phyloP scores from a whole-genome alignment of 1,140 invertebrate genomes.

The Drosophila aff. region DNA sequence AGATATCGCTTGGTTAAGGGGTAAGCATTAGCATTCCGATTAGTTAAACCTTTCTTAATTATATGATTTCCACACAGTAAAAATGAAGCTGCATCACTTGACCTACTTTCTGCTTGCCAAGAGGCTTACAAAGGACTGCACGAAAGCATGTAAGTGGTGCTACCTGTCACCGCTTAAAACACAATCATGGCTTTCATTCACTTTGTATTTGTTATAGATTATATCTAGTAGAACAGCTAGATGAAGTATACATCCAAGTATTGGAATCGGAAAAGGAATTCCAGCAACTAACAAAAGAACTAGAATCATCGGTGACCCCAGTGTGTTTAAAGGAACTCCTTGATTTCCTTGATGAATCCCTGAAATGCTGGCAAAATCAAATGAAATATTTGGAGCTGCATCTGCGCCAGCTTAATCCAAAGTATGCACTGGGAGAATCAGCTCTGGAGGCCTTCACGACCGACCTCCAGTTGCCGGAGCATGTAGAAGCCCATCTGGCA shows the following conservation, averaged over 20 bases:
- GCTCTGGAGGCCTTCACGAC: conserved; percentile 6
- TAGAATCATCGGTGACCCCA: background rate
- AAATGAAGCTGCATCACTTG: conserved; percentile 21
- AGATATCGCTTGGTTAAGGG: conserved; percentile 38
- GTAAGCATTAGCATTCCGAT: conserved; percentile 17
- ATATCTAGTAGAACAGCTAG: background rate
- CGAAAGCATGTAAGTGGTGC: conserved; percentile 10
- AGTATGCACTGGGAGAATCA: background rate
- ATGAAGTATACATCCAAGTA: background rate
- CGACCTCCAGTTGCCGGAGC: conserved; percentile 5
- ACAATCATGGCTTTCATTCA: background rate
- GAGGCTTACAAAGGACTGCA: conserved; percentile 1
- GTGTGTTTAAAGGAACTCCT: background rate
- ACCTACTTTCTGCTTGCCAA: conserved; percentile 33
- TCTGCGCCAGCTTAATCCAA: conserved; percentile 11
- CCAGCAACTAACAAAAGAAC: background rate
- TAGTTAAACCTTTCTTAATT: background rate
- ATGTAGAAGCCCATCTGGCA: background rate
- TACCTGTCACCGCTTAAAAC: background rate
- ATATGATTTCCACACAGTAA: conserved; percentile 6
- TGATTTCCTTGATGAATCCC: background rate
- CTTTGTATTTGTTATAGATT: background rate
- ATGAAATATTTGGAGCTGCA: conserved; percentile 12
- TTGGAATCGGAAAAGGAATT: background rate
- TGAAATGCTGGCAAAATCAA: conserved; percentile 1